Percentiles rank a stretch among this genome's conserved stretches.
Conservation (phyloP, 2,113 vertebrate genomes). For the Phalacrocorax brasilianus region DNA sequence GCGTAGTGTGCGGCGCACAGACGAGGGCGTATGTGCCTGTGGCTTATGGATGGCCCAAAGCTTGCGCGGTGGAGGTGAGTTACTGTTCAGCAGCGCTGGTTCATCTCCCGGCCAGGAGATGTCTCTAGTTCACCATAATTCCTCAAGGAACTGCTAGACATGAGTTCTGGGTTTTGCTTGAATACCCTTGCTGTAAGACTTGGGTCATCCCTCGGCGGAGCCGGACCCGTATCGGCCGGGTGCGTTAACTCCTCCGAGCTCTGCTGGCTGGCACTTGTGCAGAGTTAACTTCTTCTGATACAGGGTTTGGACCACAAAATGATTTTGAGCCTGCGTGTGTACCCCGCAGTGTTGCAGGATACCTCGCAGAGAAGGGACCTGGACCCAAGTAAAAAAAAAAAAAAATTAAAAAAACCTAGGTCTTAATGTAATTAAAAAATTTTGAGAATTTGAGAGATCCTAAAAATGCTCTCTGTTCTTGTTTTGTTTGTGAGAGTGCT, state of each 20-base stretch:
- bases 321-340: rapidly evolving
- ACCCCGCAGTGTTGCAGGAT: rapidly evolving
- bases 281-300: neutral
- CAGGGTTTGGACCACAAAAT: neutral
- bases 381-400: neutral
- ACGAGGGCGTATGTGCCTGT: rapidly evolving
- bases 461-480: neutral
- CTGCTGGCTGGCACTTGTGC: neutral
- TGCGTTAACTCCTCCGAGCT: neutral
- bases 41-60: neutral
- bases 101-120: slow-evolving; percentile 55
- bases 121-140: slow-evolving; percentile 34
- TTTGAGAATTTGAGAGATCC: neutral
- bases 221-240: rapidly evolving
- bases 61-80: neutral
- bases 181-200: neutral
- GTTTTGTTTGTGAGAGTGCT: neutral
- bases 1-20: rapidly evolving
- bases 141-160: neutral
- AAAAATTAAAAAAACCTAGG: rapidly evolving
- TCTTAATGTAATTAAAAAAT: neutral
- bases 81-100: neutral
- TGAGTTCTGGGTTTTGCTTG: neutral
- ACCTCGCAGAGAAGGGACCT: neutral
- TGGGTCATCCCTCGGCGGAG: neutral